A percentile compares a stretch with the other conserved stretches of the same genome.
Conservation (phyloP, 2,797 vertebrate genomes). For the Chiloscyllium punctatum region DNA sequence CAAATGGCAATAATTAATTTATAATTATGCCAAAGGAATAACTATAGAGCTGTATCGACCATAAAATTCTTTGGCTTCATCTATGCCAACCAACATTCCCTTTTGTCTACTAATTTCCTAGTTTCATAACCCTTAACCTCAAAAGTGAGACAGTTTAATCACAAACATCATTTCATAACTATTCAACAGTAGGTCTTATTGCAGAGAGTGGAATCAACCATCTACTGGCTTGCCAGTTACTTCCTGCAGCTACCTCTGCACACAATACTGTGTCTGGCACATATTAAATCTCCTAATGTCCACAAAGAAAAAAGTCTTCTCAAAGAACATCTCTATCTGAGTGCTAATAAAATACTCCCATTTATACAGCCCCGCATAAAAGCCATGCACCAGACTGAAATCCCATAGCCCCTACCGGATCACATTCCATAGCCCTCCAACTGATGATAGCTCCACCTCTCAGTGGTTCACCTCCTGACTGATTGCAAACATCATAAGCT, state of each 20-base stretch:
- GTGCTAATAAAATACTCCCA: no score
- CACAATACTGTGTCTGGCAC: not conserved
- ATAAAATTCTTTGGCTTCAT: not conserved
- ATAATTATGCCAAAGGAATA: not conserved
- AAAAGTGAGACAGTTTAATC: not conserved
- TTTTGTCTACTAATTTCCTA: not conserved
- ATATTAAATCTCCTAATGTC: not conserved
- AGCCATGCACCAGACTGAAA: no score
- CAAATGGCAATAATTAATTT: not conserved
- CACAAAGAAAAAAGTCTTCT: not conserved
- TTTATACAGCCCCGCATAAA: no score
- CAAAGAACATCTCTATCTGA: no score
- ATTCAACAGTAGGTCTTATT: not conserved
- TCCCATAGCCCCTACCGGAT: no score
- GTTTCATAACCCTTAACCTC: not conserved
- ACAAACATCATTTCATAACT: not conserved
- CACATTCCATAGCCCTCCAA: no score
- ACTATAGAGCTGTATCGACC: not conserved
- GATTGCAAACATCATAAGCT: no score
- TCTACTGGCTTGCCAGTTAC: not conserved
- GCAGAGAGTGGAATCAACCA: not conserved
- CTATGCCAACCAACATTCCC: not conserved
- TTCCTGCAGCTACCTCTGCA: not conserved
- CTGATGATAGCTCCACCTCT: no score
- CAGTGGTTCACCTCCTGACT: no score